Percentiles rank a stretch among this genome's conserved stretches.
phyloP scores from a whole-genome alignment of 2,797 vertebrate species.

The Gymnothorax reevesii region DNA sequence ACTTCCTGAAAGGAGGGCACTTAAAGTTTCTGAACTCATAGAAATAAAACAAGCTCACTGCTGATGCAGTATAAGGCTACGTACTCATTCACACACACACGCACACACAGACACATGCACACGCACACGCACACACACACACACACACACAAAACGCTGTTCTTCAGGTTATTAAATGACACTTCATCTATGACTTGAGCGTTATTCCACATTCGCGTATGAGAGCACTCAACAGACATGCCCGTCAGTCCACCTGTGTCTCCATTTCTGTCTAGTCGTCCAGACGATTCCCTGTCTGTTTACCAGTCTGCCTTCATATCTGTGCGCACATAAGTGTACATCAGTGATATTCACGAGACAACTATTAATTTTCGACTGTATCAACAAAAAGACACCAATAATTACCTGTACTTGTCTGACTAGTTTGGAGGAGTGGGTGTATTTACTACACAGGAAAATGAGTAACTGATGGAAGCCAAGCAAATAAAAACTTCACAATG shows the following conservation, averaged over 20 bases:
- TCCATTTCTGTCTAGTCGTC: neutral
- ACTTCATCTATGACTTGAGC: neutral
- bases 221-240: neutral
- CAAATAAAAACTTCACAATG: neutral
- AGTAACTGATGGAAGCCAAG: neutral
- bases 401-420: constrained; percentile 18
- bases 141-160: neutral
- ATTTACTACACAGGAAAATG: neutral
- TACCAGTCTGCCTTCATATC: neutral
- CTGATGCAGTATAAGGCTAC: no score
- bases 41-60: neutral
- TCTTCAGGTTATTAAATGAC: neutral
- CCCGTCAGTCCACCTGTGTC: neutral
- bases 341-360: neutral
- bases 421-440: neutral
- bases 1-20: neutral
- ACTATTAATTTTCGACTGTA: neutral
- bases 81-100: neutral
- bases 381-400: neutral
- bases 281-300: neutral
- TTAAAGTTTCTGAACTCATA: neutral
- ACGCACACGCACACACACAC: no score
- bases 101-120: no score
- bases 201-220: neutral
- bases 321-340: neutral